Conservation (phyloP, 2,797 vertebrate genomes). For the Danio jaintianensis region DNA sequence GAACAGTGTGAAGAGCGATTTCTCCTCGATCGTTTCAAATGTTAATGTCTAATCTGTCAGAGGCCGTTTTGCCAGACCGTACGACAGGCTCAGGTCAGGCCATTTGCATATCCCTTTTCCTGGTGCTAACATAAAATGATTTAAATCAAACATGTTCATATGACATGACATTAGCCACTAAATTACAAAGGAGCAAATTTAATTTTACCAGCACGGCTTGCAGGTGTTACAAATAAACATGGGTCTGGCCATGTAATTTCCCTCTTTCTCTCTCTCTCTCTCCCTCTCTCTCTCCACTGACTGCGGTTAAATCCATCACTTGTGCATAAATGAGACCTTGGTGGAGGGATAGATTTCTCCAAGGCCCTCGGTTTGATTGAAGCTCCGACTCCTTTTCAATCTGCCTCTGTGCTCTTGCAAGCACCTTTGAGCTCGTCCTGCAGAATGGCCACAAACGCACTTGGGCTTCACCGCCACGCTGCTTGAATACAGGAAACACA, state of each 20-base stretch:
- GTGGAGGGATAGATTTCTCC: constrained; percentile 72
- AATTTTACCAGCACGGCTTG: constrained; percentile 21
- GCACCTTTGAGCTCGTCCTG: constrained; percentile 59
- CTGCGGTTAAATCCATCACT: constrained; percentile 70
- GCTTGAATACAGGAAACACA: constrained; percentile 78
- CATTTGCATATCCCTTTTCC: constrained; percentile 28
- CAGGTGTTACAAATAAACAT: constrained; percentile 43
- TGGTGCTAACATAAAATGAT: not conserved
- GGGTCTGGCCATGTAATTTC: constrained; percentile 21
- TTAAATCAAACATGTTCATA: constrained; percentile 42
- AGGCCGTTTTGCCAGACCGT: constrained; percentile 16
- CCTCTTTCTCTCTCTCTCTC: constrained; percentile 54
- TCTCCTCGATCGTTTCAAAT: constrained; percentile 48
- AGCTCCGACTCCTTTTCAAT: constrained; percentile 76
- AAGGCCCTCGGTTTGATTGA: constrained; percentile 74
- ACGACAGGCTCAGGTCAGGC: constrained; percentile 16
- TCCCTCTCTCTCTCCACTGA: constrained; percentile 21
- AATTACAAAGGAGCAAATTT: constrained; percentile 42
- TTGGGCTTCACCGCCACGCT: constrained; percentile 79
- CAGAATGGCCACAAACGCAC: constrained; percentile 30
- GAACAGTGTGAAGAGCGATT: constrained; percentile 55
- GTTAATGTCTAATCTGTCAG: constrained; percentile 53
- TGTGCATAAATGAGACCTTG: constrained; percentile 73
- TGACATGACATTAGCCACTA: constrained; percentile 30
- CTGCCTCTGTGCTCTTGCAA: constrained; percentile 62